Evolutionary conservation across 2,797 vertebrate genomes (phyloP).

Genomic region (Gila robusta): DNA sequence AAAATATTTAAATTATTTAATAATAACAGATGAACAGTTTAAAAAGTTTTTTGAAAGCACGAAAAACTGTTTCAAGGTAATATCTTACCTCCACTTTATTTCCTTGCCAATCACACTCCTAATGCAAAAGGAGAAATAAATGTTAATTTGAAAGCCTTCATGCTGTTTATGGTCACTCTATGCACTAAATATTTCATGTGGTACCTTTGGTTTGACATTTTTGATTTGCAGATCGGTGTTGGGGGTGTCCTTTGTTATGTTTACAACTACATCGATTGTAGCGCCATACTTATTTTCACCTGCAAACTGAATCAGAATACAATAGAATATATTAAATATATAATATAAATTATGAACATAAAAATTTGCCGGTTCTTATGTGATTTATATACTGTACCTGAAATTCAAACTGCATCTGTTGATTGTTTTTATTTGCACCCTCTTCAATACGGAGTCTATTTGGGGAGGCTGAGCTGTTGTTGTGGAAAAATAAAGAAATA

Average conservation of each 20-base stretch:
- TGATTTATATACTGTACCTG: conserved; percentile 37
- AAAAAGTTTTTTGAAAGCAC: background rate
- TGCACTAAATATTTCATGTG: background rate
- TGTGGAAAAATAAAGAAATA: conserved; percentile 9
- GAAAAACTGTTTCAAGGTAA: background rate
- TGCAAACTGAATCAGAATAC: conserved; percentile 59
- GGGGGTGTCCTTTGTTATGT: conserved; percentile 23
- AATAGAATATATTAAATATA: background rate
- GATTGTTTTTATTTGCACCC: background rate
- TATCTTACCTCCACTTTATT: conserved; percentile 42
- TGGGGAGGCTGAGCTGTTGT: conserved; percentile 52
- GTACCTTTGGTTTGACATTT: conserved; percentile 52
- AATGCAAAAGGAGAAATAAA: conserved; percentile 18
- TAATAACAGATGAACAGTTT: background rate
- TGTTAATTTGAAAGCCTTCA: conserved; percentile 4
- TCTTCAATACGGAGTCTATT: conserved; percentile 57
- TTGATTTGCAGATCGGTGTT: conserved; percentile 29
- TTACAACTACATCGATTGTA: conserved; percentile 50
- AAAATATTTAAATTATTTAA: background rate
- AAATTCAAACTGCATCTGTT: conserved; percentile 48
- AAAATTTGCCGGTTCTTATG: background rate
- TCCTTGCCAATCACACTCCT: conserved; percentile 17
- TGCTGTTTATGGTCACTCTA: background rate
- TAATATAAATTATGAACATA: background rate
- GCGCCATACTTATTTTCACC: conserved; percentile 66